Conservation (phyloP, 1,140 invertebrate species). For the Trichonephila clavata region DNA sequence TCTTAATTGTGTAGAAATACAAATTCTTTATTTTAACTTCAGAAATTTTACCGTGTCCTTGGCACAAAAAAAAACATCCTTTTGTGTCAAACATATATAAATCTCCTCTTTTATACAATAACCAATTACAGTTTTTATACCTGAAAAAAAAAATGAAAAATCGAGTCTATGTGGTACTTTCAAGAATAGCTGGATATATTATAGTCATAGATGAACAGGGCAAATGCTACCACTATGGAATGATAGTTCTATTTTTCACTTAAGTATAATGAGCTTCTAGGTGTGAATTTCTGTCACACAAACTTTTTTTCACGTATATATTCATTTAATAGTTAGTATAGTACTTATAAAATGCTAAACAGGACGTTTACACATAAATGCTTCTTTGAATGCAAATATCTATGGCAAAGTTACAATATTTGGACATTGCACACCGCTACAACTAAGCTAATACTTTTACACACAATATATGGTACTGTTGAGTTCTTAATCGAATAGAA, state of each 20-base stretch:
- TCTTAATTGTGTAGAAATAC: too few species aligned
- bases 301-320: neutral
- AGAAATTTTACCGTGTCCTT: too few species aligned
- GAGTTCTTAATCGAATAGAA: constrained; percentile 18
- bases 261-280: neutral
- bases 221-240: neutral
- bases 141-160: too few species aligned
- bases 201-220: too few species aligned
- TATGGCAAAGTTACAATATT: constrained; percentile 27
- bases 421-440: constrained; percentile 8
- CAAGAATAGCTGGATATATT: too few species aligned
- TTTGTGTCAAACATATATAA: too few species aligned
- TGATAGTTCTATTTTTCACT: constrained; percentile 2
- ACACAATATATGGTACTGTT: constrained; percentile 7
- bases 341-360: constrained; percentile 26
- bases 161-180: too few species aligned
- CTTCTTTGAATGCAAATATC: constrained; percentile 38
- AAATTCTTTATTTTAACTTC: too few species aligned
- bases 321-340: neutral
- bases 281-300: neutral
- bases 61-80: too few species aligned
- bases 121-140: too few species aligned
- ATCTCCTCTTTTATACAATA: too few species aligned
- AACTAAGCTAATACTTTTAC: constrained; percentile 48
- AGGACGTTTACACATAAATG: constrained; percentile 49